phyloP scores from a whole-genome alignment of 2,888 invertebrate genomes.

The Brachylomia viminalis region DNA sequence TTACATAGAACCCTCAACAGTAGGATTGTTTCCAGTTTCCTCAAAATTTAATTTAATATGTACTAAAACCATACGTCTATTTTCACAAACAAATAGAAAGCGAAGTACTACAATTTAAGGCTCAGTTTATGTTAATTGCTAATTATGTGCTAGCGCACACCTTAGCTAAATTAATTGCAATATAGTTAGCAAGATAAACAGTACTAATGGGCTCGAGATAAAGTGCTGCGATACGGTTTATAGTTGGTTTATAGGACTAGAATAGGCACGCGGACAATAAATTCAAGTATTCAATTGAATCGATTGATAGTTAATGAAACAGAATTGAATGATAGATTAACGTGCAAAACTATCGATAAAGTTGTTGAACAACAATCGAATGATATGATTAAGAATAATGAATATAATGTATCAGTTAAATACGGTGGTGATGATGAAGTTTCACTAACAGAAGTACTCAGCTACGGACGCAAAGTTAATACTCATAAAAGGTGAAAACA shows the following conservation, averaged over 20 bases:
- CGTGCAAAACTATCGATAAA: background rate
- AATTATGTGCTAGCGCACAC: slow-evolving; percentile 64
- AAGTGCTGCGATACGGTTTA: slow-evolving; percentile 16
- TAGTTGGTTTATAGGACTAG: background rate
- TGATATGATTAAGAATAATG: background rate
- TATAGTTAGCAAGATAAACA: slow-evolving; percentile 62
- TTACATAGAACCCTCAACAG: background rate
- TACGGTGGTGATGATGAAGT: background rate
- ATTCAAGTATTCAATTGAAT: slow-evolving; percentile 12
- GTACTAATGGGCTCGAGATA: slow-evolving; percentile 35
- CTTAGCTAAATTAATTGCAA: slow-evolving; percentile 66
- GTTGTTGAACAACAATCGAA: background rate
- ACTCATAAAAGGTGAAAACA: slow-evolving; percentile 17
- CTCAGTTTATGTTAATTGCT: slow-evolving; percentile 66
- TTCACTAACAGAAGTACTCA: background rate
- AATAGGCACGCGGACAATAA: slow-evolving; percentile 3
- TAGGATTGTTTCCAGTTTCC: background rate
- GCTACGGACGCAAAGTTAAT: background rate
- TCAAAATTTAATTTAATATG: slow-evolving; percentile 4
- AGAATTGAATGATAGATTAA: slow-evolving; percentile 7
- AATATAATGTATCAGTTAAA: background rate
- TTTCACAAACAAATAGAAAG: slow-evolving; percentile 52
- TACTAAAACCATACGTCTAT: slow-evolving; percentile 45
- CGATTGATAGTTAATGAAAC: slow-evolving; percentile 14
- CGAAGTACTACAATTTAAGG: slow-evolving; percentile 55